Base-by-base conservation (phyloP, 2,888 invertebrate species). In the Ophraella communa region DNA sequence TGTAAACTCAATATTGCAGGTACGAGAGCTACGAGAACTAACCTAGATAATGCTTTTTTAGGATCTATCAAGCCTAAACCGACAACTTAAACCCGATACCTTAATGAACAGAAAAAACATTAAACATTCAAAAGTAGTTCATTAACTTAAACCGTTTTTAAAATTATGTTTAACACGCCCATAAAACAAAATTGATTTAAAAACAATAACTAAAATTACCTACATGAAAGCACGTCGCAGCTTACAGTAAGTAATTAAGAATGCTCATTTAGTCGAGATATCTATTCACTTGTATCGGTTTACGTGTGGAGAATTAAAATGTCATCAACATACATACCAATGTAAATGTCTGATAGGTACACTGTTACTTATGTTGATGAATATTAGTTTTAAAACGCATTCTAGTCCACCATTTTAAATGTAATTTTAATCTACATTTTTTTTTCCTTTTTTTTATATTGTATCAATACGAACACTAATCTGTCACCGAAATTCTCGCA, bases 251-350 rank as follows among this genome's bases (percentile, higher is more conserved):
- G 17, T 39, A 54, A 54, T 54, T 54, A 54, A 20, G 33, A 54
- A 54, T 54, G 35, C 42, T 35, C 54, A 54, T 18, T 39, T n/a
- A 10, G 54, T 35, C 14, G 39, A 10, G 17, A 23, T 23, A 58
- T 27, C 44, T n/a, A n/a, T n/a, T n/a, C 23, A 24, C 23, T 49
- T 49, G 58, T 58, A 58, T 45, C 58, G 49, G 49, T 27, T 58
- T 58, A 58, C 58, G 49, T 58, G 58, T 49, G 33, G 33, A 49
- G 20, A 57, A 45, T 58, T 47, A 35, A 49, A 49, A 58, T 20
- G 14, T 47, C 35, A 49, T 35, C 17, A 23, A 39, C 58, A 58
- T n/a, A n/a, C n/a, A n/a, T 58, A 23, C 35, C 49, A 17, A 58
- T 45, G 58, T 58, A 47, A 49, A 49, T 14, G 49, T 47, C 7